phyloP scores from a whole-genome alignment of 1,140 invertebrate genomes.

The Pteromalus puparum region DNA sequence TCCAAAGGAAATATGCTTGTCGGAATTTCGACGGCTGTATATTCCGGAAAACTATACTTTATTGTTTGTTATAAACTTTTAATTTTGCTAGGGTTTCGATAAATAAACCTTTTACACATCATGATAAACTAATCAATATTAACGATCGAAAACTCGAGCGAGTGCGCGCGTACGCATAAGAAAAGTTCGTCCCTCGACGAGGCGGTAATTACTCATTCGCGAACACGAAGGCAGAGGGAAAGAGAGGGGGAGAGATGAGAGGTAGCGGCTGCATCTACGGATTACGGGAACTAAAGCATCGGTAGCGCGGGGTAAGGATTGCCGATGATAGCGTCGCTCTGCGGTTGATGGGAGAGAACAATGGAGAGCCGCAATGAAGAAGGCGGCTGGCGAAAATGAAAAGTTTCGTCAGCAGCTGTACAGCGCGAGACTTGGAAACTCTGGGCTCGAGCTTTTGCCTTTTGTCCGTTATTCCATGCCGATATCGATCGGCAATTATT shows the following conservation, averaged over 20 bases:
- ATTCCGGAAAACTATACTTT: too few species aligned
- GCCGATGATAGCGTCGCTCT: neutral
- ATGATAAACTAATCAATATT: neutral
- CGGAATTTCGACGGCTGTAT: too few species aligned
- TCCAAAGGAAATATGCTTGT: too few species aligned
- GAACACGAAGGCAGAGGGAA: neutral
- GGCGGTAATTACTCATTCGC: constrained; percentile 37
- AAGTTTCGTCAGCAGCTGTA: constrained; percentile 27
- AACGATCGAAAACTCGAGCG: neutral
- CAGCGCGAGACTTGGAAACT: neutral
- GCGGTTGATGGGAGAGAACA: constrained; percentile 36
- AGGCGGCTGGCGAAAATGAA: constrained; percentile 21
- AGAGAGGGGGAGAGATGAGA: neutral
- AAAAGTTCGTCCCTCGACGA: neutral
- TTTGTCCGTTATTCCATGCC: neutral
- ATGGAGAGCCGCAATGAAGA: constrained; percentile 27
- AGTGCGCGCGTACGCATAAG: neutral
- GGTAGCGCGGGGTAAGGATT: neutral
- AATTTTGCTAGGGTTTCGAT: too few species aligned
- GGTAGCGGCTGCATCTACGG: neutral
- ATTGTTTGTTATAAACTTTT: too few species aligned
- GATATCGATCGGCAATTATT: constrained; percentile 24
- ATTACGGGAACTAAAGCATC: constrained; percentile 37
- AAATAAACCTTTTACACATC: too few species aligned
- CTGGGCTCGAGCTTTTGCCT: neutral